Evolutionary conservation across 1,140 invertebrate genomes (phyloP), one percentile per base, ranked within the genome.

Genomic region (Heliothis subflexa): DNA sequence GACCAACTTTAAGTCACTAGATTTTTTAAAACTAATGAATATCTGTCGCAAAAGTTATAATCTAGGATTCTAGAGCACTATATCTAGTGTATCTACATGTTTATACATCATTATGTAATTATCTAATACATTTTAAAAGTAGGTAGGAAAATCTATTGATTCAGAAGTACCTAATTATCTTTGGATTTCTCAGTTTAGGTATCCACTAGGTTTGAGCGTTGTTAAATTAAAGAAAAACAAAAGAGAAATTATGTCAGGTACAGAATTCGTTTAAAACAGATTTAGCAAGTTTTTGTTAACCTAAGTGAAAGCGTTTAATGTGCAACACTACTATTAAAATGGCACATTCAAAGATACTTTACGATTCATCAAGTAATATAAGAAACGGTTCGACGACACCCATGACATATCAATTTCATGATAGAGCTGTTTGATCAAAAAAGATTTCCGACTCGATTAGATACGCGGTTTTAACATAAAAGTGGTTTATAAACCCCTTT

Each of bases 171-270:
- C 83, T 83, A 85, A 57, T 81, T 87, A 88, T 90, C 89, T 90
- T 90, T 90, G 89, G 89, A 84, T 85, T 85, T 78, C 66, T 83
- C 74, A 78, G 77, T 84, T 79, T 80, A 78, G 75, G 75, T 82
- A 82, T 78, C 62, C 33, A 73, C 78, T 75, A 81, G 59, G 50
- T 72, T 81, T 86, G 83, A 86, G 85, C 83, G 81, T 80, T 80
- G 62, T 49, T 49, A 62, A 33, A 73, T 77, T 33, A 82, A 55
- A 64, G 79, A 83, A 81, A 82, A 80, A 72, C 72, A 28, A 83
- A 33, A 72, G 52, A 83, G 33, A 78, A 80, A 70, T 70, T 83
- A 83, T 79, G 21, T 88, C 88, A 90, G 86, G 88, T 88, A 90
- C 88, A 86, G 85, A 72, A 75, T 78, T 66, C 14, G 70, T 71